Conservation (phyloP, 2,888 invertebrate genomes). For the Cylindroiulus punctatus region DNA sequence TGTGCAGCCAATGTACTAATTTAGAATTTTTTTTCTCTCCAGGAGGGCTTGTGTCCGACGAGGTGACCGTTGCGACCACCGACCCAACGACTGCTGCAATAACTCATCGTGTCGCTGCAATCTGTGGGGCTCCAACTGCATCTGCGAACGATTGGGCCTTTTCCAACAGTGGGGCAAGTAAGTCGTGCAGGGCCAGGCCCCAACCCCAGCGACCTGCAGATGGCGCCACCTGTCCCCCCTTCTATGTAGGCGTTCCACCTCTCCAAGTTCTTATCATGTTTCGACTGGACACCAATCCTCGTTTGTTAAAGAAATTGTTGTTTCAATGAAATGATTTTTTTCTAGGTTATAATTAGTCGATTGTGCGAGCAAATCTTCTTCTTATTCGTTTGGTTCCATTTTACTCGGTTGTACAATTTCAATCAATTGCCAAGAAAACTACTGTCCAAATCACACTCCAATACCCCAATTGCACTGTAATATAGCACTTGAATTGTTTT, state of each 20-base stretch:
- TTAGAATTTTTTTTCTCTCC: background rate
- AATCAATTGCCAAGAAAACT: too few species aligned
- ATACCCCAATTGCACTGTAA: too few species aligned
- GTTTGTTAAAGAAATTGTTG: background rate
- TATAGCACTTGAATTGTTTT: too few species aligned
- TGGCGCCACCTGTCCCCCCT: background rate
- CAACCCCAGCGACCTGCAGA: background rate
- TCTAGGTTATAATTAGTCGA: too few species aligned
- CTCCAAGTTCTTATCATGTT: background rate
- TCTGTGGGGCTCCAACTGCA: constrained; percentile 88
- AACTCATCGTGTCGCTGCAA: constrained; percentile 88
- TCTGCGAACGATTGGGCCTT: constrained; percentile 86
- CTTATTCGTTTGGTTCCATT: too few species aligned
- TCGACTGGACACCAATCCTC: background rate
- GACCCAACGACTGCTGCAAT: constrained; percentile 86
- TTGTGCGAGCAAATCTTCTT: too few species aligned
- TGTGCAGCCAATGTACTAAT: too few species aligned
- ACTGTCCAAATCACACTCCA: too few species aligned
- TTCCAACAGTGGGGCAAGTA: constrained; percentile 71
- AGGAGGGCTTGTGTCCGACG: constrained; percentile 74
- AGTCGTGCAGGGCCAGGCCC: background rate
- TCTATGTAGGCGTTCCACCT: background rate
- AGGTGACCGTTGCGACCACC: constrained; percentile 85
- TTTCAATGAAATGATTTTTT: background rate
- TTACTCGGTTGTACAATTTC: too few species aligned